These are phyloP conservation scores for Scaptomyza graminum DNA, from an alignment of 1,140 invertebrate genomes.

Conservation along the genomic window DNA sequence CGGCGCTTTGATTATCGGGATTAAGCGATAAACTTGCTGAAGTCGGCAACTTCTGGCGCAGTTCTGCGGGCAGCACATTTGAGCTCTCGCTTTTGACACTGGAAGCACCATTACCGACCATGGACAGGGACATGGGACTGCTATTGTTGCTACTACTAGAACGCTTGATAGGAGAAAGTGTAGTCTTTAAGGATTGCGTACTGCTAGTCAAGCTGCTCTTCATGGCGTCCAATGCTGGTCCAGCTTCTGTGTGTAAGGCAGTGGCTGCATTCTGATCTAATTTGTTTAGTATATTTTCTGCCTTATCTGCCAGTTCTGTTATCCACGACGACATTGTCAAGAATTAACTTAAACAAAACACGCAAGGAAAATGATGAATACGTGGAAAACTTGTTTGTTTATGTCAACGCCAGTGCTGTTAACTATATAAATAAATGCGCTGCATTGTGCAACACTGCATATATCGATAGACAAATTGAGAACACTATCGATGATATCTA, in stretches of 20 bases:
- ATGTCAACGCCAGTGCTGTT: slow-evolving; percentile 20
- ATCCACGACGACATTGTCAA: slow-evolving; percentile 88
- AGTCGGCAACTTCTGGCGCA: slow-evolving; percentile 44
- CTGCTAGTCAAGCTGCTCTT: slow-evolving; percentile 64
- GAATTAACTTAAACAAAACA: slow-evolving; percentile 84
- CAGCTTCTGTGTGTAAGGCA: slow-evolving; percentile 83
- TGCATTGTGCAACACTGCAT: slow-evolving; percentile 4
- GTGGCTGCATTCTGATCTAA: slow-evolving; percentile 93
- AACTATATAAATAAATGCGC: neutral
- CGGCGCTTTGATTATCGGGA: slow-evolving; percentile 19
- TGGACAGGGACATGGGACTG: slow-evolving; percentile 33
- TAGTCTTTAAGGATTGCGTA: slow-evolving; percentile 61
- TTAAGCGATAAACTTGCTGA: slow-evolving; percentile 51
- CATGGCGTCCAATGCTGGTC: slow-evolving; percentile 44
- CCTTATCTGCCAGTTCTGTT: slow-evolving; percentile 91
- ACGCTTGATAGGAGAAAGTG: slow-evolving; percentile 49
- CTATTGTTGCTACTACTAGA: slow-evolving; percentile 19
- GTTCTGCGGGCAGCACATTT: slow-evolving; percentile 44
- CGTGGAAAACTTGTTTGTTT: slow-evolving; percentile 47
- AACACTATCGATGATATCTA: slow-evolving; percentile 3
- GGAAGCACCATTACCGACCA: slow-evolving; percentile 45
- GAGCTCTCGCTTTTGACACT: slow-evolving; percentile 61
- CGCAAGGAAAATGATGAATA: slow-evolving; percentile 19
- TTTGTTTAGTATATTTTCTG: slow-evolving; percentile 93
- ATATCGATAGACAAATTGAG: slow-evolving; percentile 13